A percentile compares a stretch with the other conserved stretches of the same genome.
Conservation (phyloP, 2,113 vertebrate genomes). For the Fulica atra region DNA sequence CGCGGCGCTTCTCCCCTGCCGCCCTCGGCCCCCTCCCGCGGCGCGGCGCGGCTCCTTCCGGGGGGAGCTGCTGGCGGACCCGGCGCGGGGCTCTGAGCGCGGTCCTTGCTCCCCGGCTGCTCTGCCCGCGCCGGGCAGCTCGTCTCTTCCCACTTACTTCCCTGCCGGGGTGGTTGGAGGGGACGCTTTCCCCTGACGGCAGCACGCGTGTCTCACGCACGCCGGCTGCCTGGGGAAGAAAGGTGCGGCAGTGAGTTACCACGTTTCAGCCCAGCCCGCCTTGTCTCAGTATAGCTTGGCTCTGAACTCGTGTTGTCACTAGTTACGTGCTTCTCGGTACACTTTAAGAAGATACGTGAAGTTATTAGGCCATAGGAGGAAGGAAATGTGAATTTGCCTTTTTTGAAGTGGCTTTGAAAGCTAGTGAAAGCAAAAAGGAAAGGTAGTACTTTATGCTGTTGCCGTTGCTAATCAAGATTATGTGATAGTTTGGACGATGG, state of each 20-base stretch:
- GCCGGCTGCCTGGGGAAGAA: background rate
- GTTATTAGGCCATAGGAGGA: no score
- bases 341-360: background rate
- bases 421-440: background rate
- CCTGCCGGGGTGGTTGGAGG: background rate
- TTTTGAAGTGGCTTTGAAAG: background rate
- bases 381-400: background rate
- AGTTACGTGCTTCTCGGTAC: fast-evolving
- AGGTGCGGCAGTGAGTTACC: background rate
- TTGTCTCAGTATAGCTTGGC: background rate
- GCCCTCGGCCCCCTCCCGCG: background rate
- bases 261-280: background rate
- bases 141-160: no score
- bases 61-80: background rate
- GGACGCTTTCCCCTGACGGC: background rate
- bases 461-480: background rate
- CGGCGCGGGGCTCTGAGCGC: no score
- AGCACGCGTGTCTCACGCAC: fast-evolving
- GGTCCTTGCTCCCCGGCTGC: background rate
- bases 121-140: background rate
- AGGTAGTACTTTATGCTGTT: fast-evolving
- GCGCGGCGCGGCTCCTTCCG: background rate
- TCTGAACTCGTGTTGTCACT: background rate
- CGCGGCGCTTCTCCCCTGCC: background rate
- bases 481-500: background rate